Base-by-base conservation (phyloP, 1,140 invertebrate species). In the Tetramorium simillimum region DNA sequence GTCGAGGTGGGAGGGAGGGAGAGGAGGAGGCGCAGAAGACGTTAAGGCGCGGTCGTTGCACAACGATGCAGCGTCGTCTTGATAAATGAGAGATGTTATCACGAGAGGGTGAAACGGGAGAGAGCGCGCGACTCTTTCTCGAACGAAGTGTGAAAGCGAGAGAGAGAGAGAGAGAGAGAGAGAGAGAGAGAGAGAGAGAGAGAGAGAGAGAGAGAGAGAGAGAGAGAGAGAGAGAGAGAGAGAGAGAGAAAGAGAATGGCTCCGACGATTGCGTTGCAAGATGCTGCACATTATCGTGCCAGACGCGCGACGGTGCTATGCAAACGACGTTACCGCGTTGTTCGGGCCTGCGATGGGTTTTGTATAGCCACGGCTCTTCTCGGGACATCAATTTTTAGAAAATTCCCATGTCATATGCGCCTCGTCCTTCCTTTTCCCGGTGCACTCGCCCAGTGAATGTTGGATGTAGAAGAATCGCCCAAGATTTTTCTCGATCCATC, bases 61-160 rank as follows among this genome's bases (percentile, higher is more conserved):
- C 89, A 75, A 88, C 62, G 89, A 63, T 78, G 85, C 88, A 85
- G 69, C 73, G 73, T 85, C 80, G 86, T 75, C 89, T 76, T 90
- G 89, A 90, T 90, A 90, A 90, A 90, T 90, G 89, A 90, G 89
- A 90, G 89, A 90, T 90, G 89, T 90, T 90, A 90, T 90, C 89
- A 84, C 86, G 43, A 88, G 69, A 88, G 80, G 69, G 72, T 78
- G 72, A 87, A 63, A 53, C 49, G 60, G 24, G 28, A 21, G 78
- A 76, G 67, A 58, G 89, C 40, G 76, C 40, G 89, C 89, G 37
- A 90, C 81, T 86, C 86, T 85, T 90, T 88, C 81, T 81, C 18
- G 87, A 43, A 88, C 60, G 58, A 90, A 24, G 43, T 46, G 72
- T 16, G 16, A 62, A 51, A 80, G 76, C 40, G 60, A 53, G 28